These are phyloP conservation scores for Poecile atricapillus DNA, from an alignment of 2,113 vertebrate species.

Conservation along the genomic window DNA sequence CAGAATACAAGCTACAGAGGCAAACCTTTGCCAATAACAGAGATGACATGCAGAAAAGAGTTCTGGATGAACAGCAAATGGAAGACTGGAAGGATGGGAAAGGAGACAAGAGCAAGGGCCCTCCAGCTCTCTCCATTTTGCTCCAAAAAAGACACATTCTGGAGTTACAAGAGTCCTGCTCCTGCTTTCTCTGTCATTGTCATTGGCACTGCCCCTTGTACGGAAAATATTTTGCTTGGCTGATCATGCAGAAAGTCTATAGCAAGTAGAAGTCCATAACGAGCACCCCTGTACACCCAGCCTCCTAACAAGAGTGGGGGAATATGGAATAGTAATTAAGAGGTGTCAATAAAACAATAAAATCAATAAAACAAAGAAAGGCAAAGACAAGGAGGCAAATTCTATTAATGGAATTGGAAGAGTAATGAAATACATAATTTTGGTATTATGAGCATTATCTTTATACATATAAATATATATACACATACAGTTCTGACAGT, in stretches of 20 bases:
- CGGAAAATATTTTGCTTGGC: not conserved
- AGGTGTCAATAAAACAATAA: not conserved
- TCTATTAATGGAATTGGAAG: not conserved
- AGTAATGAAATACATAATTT: not conserved
- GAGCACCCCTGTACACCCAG: fast-evolving
- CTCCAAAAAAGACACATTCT: not conserved
- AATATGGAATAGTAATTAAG: not conserved
- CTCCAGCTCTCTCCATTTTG: not conserved
- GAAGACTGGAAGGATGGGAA: not conserved
- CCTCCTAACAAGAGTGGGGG: not conserved
- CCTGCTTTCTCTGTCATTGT: not conserved
- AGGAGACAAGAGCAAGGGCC: not conserved
- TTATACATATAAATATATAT: not conserved
- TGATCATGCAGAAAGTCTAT: not conserved
- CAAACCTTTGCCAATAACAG: not conserved
- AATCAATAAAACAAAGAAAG: not conserved
- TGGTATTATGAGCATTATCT: not conserved
- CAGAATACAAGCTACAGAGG: not conserved
- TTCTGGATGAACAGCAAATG: not conserved
- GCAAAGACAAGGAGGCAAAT: not conserved
- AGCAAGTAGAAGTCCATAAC: not conserved
- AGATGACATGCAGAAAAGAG: not conserved
- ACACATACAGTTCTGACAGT: not conserved
- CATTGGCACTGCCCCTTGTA: not conserved
- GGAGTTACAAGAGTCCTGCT: not conserved